Percentiles rank a stretch among this genome's conserved stretches.
phyloP scores from a whole-genome alignment of 2,113 vertebrate genomes.

The Erpornis zantholeuca region DNA sequence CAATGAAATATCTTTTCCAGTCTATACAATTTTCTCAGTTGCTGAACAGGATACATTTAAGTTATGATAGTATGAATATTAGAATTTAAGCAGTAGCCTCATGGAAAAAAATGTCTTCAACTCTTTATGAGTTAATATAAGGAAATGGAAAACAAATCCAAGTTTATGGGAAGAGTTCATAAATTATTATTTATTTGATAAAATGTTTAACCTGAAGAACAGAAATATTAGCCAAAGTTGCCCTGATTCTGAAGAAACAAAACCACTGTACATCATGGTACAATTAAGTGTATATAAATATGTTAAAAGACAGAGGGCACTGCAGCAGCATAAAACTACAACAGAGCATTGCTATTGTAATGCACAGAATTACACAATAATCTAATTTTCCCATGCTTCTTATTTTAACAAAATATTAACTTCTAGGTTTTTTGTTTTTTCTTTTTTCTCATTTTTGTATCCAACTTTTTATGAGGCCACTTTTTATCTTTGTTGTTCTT shows the following conservation, averaged over 20 bases:
- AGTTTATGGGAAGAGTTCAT: background rate
- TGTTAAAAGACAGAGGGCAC: conserved; percentile 68
- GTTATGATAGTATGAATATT: background rate
- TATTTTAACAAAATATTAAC: background rate
- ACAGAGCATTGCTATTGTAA: background rate
- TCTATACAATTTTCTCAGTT: background rate
- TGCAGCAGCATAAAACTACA: conserved; percentile 50
- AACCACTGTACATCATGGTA: conserved; percentile 15
- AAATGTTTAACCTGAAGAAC: background rate
- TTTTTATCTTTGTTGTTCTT: background rate
- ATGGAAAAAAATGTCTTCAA: background rate
- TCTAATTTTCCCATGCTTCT: background rate
- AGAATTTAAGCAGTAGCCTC: background rate
- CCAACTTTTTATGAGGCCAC: background rate
- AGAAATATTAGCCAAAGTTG: background rate
- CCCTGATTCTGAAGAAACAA: background rate
- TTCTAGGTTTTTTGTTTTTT: background rate
- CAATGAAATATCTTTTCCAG: background rate
- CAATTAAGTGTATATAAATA: conserved; percentile 69
- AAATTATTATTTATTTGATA: background rate
- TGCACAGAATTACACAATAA: background rate
- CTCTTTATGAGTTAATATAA: background rate
- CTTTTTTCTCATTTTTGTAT: background rate
- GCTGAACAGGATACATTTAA: background rate
- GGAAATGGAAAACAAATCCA: background rate